Conservation (phyloP, 2,797 vertebrate genomes). For the Galagoides demidoff region DNA sequence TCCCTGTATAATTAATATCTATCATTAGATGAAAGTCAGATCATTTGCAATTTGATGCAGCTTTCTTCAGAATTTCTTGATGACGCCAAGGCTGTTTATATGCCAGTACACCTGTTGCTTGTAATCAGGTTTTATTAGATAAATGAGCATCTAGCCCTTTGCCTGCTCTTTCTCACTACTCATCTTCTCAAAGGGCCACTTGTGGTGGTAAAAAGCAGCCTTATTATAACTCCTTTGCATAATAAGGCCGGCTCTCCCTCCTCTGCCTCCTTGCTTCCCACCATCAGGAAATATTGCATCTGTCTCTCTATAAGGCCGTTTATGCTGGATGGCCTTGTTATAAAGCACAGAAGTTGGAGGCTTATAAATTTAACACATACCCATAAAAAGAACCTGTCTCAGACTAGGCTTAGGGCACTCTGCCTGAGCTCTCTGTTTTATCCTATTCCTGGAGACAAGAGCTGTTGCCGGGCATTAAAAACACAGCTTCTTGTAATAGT, state of each 20-base stretch:
- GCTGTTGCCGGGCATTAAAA: constrained; percentile 56
- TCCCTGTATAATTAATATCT: constrained; percentile 80
- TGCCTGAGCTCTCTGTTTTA: constrained; percentile 49
- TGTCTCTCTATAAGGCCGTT: constrained; percentile 53
- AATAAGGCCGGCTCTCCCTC: constrained; percentile 36
- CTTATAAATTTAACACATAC: constrained; percentile 58
- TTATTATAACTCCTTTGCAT: constrained; percentile 55
- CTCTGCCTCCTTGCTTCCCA: constrained; percentile 24
- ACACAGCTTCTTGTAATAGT: constrained; percentile 9
- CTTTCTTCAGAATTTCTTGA: constrained; percentile 70
- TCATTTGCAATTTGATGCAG: constrained; percentile 74
- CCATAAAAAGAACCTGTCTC: constrained; percentile 48
- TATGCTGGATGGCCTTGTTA: constrained; percentile 62
- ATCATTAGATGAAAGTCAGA: constrained; percentile 75
- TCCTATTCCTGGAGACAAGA: constrained; percentile 52
- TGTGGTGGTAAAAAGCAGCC: background rate
- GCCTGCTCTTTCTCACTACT: background rate
- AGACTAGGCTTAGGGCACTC: background rate
- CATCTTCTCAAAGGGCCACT: constrained; percentile 60
- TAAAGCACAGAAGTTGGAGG: constrained; percentile 43
- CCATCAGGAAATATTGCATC: constrained; percentile 73
- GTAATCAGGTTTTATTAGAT: constrained; percentile 65
- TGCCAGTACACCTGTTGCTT: constrained; percentile 74
- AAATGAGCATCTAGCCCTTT: constrained; percentile 29
- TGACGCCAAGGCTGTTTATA: constrained; percentile 67